Percentiles rank a stretch among this genome's conserved stretches.
These are phyloP conservation scores for Stichodactyla helianthus DNA, from an alignment of 64 coral and sea anemone genomes.

Conservation along the genomic window DNA sequence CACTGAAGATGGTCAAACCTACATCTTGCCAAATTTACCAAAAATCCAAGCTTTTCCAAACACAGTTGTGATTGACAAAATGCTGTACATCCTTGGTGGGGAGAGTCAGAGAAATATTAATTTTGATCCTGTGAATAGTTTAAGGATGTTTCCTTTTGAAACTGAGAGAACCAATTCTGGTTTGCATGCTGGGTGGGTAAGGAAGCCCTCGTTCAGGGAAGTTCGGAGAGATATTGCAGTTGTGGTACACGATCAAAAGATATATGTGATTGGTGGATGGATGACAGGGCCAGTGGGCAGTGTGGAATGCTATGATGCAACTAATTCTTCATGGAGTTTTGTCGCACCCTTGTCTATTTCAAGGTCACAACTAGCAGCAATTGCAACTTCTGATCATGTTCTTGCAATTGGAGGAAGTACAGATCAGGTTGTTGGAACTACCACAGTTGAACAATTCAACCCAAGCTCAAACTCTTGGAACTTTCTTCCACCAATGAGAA, in stretches of 20 bases:
- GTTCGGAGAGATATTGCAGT: conserved; percentile 12
- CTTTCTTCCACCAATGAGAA: conserved; percentile 39
- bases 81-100: conserved; percentile 41
- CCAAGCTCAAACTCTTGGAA: conserved; percentile 44
- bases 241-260: conserved; percentile 11
- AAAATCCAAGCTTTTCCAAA: neutral
- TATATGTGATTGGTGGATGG: conserved; percentile 63
- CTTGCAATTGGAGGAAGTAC: conserved; percentile 41
- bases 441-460: conserved; percentile 46
- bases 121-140: conserved; percentile 17
- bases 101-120: conserved; percentile 15
- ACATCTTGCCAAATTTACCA: conserved; percentile 12
- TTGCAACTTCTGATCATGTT: conserved; percentile 21
- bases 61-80: conserved; percentile 16
- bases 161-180: neutral
- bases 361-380: conserved; percentile 23
- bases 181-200: conserved; percentile 2
- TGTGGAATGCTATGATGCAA: conserved; percentile 55
- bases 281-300: neutral
- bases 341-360: conserved; percentile 16
- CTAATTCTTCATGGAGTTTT: conserved; percentile 20
- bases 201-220: conserved; percentile 16
- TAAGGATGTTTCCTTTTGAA: conserved; percentile 29
- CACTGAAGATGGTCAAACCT: conserved; percentile 22
- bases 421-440: conserved; percentile 17